phyloP scores from a whole-genome alignment of 1,140 invertebrate species.

The Scaptodrosophila lebanonensis region DNA sequence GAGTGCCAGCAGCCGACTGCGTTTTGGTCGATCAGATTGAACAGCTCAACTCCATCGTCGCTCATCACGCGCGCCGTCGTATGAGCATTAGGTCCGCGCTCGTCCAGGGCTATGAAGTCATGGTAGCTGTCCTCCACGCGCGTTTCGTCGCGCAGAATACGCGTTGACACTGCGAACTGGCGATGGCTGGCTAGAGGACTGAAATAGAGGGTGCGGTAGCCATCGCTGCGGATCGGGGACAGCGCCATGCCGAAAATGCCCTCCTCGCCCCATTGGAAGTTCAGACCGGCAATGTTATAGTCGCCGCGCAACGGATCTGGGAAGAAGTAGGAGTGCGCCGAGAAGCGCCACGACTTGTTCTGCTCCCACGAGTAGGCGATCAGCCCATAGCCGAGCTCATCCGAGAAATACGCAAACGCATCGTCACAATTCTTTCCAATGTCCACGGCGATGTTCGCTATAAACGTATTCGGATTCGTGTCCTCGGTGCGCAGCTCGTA shows the following conservation, averaged over 20 bases:
- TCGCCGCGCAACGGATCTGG: constrained; percentile 87
- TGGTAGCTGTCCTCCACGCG: constrained; percentile 83
- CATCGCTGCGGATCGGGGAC: constrained; percentile 81
- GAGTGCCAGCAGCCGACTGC: constrained; percentile 89
- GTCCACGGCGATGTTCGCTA: constrained; percentile 89
- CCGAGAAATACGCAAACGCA: constrained; percentile 87
- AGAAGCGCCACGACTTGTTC: constrained; percentile 87
- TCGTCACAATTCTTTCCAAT: constrained; percentile 86
- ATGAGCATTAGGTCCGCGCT: constrained; percentile 82
- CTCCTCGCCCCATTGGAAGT: constrained; percentile 89
- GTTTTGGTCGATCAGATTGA: constrained; percentile 87
- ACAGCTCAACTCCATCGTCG: constrained; percentile 85
- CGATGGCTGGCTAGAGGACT: constrained; percentile 86
- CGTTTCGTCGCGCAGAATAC: constrained; percentile 82
- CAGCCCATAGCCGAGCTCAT: constrained; percentile 88
- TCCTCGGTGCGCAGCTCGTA: constrained; percentile 85
- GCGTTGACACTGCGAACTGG: constrained; percentile 87
- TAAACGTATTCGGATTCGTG: constrained; percentile 86
- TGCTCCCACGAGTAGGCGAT: constrained; percentile 86
- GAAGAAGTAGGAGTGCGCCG: constrained; percentile 85
- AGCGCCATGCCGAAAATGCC: constrained; percentile 88
- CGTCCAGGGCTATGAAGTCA: constrained; percentile 84
- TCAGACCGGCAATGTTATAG: constrained; percentile 86
- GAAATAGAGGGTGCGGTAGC: constrained; percentile 85
- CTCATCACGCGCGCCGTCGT: constrained; percentile 85